phyloP scores from a whole-genome alignment of 37 sponge, comb jelly and placozoan genomes.

The Petrosia ficiformis region DNA sequence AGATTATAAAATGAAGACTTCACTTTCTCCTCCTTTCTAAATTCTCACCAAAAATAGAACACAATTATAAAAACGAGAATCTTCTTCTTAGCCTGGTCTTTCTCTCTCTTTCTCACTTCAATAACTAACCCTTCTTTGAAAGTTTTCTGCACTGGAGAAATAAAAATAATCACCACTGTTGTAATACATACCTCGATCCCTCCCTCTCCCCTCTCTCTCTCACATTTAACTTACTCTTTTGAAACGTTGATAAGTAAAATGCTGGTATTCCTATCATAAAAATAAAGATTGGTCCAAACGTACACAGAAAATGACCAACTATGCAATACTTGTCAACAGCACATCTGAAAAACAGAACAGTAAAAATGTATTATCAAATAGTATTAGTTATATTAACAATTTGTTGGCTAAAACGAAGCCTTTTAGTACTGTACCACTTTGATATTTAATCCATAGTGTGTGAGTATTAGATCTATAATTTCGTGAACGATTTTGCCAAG shows the following conservation, averaged over 20 bases:
- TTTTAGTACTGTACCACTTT: no score
- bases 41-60: constrained; percentile 45
- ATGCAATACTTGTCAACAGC: constrained; percentile 19
- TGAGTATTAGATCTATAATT: no score
- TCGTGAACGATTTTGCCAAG: no score
- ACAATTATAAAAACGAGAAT: constrained; percentile 48
- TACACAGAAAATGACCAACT: constrained; percentile 46
- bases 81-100: constrained; percentile 28
- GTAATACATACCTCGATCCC: no score
- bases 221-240: constrained; percentile 47
- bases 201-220: no score
- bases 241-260: constrained; percentile 51
- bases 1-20: neutral
- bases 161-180: no score
- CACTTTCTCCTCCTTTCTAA: neutral
- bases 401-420: no score
- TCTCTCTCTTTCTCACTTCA: constrained; percentile 47
- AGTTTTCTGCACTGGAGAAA: neutral
- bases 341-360: constrained; percentile 21
- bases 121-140: constrained; percentile 14
- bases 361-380: neutral
- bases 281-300: constrained; percentile 38
- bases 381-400: neutral
- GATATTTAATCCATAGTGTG: no score
- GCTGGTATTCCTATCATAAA: constrained; percentile 43